Conservation (phyloP, 92 coral and sea anemone genomes). For the Porites cylindrica region DNA sequence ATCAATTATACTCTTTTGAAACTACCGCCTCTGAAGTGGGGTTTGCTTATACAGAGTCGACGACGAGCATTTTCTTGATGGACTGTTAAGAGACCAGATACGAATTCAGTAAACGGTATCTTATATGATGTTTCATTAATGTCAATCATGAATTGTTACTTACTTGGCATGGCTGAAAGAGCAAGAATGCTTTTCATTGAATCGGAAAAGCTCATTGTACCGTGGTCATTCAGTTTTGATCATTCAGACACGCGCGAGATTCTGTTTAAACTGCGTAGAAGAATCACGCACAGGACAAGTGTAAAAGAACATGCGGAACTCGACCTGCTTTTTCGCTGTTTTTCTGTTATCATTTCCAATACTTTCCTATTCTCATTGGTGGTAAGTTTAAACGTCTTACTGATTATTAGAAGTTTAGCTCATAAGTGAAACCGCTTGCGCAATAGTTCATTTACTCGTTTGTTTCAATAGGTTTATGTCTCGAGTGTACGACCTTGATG, state of each 20-base stretch:
- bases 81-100: no score
- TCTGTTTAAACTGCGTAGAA: not conserved
- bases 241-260: not conserved
- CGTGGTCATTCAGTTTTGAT: not conserved
- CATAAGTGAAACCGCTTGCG: not conserved
- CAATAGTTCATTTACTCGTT: not conserved
- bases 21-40: no score
- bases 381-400: constrained; percentile 52
- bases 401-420: not conserved
- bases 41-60: no score
- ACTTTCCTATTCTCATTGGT: constrained; percentile 65
- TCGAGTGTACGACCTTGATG: constrained; percentile 84
- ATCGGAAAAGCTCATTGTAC: no score
- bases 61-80: no score
- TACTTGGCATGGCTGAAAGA: no score
- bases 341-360: not conserved
- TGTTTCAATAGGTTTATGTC: constrained; percentile 62
- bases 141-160: no score
- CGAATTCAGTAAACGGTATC: no score
- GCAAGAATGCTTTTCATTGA: no score
- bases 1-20: no score
- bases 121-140: no score
- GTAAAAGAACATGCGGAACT: not conserved
- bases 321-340: not conserved
- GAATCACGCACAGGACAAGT: no score